Percentiles rank a stretch among this genome's conserved stretches.
Evolutionary conservation across 2,797 vertebrate species (phyloP).

Genomic region (Salarias fasciatus): DNA sequence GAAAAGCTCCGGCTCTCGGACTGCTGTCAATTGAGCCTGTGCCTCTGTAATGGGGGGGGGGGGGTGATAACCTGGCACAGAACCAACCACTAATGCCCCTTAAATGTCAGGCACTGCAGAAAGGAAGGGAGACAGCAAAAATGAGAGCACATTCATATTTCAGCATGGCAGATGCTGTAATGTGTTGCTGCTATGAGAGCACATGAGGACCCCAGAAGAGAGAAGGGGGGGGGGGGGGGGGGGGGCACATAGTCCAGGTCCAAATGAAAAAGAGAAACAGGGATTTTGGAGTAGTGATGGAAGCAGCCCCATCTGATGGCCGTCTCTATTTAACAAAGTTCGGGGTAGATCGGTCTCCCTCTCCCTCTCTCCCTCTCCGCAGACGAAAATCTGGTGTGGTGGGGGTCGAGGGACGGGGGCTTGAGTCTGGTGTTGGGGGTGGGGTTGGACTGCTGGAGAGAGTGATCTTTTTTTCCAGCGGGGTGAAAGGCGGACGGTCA

Average conservation of each 20-base stretch:
- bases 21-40: slow-evolving; percentile 61
- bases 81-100: slow-evolving; percentile 78
- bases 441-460: slow-evolving; percentile 70
- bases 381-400: slow-evolving; percentile 57
- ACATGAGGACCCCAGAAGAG: slow-evolving; percentile 51
- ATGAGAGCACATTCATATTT: slow-evolving; percentile 75
- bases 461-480: slow-evolving; percentile 71
- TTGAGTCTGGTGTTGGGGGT: slow-evolving; percentile 74
- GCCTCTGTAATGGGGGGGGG: slow-evolving; percentile 54
- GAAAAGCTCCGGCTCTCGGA: slow-evolving; percentile 60
- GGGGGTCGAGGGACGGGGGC: slow-evolving; percentile 46
- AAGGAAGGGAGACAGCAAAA: slow-evolving; percentile 59
- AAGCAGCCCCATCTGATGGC: slow-evolving; percentile 60
- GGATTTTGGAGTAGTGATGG: slow-evolving; percentile 46
- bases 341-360: slow-evolving; percentile 34
- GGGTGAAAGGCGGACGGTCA: slow-evolving; percentile 84
- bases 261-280: slow-evolving; percentile 46
- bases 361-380: slow-evolving; percentile 30
- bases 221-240: slow-evolving; percentile 13
- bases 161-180: slow-evolving; percentile 67
- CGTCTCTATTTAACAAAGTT: slow-evolving; percentile 65
- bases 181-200: slow-evolving; percentile 55
- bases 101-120: slow-evolving; percentile 77
- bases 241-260: slow-evolving; percentile 31
- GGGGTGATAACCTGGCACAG: slow-evolving; percentile 68